Percentiles rank a stretch among this genome's conserved stretches.
Conservation (phyloP, 2,797 vertebrate species). For the Acanthurus leucopareius region DNA sequence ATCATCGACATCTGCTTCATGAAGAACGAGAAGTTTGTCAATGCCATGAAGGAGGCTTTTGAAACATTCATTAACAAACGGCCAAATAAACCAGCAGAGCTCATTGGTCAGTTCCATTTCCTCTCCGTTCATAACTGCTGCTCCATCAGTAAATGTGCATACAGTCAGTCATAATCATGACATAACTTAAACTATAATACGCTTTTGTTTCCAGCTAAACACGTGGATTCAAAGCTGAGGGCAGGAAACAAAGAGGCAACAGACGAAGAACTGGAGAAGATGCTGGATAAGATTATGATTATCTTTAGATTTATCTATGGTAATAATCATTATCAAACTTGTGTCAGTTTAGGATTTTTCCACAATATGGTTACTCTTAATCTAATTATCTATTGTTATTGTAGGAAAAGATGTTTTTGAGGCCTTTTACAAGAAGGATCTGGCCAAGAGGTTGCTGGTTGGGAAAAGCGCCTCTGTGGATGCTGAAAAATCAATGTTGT, state of each 20-base stretch:
- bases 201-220: conserved; percentile 89
- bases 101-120: conserved; percentile 89
- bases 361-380: neutral
- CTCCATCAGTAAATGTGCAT: neutral
- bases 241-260: conserved; percentile 99
- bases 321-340: conserved; percentile 72
- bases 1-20: conserved; percentile 90
- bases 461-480: conserved; percentile 99
- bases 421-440: conserved; percentile 99
- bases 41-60: conserved; percentile 99
- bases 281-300: conserved; percentile 99
- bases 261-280: conserved; percentile 98
- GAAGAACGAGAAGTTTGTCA: conserved; percentile 97
- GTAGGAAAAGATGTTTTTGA: conserved; percentile 99
- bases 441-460: conserved; percentile 97
- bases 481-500: conserved; percentile 99
- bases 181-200: neutral
- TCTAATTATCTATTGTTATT: neutral
- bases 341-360: neutral
- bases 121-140: neutral
- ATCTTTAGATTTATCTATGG: conserved; percentile 99
- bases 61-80: conserved; percentile 99
- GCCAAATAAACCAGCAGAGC: conserved; percentile 99
- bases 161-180: neutral
- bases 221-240: conserved; percentile 98